Evolutionary conservation across 2,797 vertebrate genomes (phyloP).

Genomic region (Onychomys leucogaster): DNA sequence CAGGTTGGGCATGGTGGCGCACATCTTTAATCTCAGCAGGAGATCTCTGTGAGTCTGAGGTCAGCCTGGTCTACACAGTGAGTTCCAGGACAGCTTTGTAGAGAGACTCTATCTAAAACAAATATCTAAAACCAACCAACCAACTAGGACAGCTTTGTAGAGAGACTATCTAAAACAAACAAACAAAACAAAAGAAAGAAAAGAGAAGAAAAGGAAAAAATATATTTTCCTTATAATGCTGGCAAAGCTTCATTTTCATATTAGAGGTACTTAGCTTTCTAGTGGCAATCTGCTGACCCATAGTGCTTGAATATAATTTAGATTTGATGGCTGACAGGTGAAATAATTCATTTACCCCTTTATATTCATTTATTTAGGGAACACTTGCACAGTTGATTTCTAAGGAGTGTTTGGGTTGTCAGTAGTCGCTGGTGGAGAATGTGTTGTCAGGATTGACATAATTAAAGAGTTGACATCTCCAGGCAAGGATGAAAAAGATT

Average conservation of each 20-base stretch:
- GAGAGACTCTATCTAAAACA: too few relatives aligned
- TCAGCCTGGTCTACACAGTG: neutral
- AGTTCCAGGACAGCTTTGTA: neutral
- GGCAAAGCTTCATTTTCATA: neutral
- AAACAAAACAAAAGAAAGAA: neutral
- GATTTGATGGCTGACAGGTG: slow-evolving; percentile 18
- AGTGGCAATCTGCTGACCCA: neutral
- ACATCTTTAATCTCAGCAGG: too few relatives aligned
- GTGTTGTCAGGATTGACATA: neutral
- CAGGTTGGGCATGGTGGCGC: too few relatives aligned
- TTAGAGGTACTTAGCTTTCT: slow-evolving; percentile 22
- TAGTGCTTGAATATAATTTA: slow-evolving; percentile 10
- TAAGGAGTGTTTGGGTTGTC: neutral
- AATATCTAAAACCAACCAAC: too few relatives aligned
- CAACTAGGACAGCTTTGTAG: too few relatives aligned
- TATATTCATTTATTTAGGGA: neutral
- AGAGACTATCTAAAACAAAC: too few relatives aligned
- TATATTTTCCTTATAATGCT: neutral
- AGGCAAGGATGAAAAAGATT: slow-evolving; percentile 2
- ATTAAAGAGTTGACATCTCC: neutral
- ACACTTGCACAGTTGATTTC: neutral
- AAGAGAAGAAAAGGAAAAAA: neutral
- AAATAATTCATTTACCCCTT: neutral
- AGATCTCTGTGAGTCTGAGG: too few relatives aligned
- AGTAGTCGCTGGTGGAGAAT: neutral